Evolutionary conservation across 2,888 invertebrate species (phyloP), one percentile per base, ranked within the genome.

Genomic region (Drosophila planitibia): DNA sequence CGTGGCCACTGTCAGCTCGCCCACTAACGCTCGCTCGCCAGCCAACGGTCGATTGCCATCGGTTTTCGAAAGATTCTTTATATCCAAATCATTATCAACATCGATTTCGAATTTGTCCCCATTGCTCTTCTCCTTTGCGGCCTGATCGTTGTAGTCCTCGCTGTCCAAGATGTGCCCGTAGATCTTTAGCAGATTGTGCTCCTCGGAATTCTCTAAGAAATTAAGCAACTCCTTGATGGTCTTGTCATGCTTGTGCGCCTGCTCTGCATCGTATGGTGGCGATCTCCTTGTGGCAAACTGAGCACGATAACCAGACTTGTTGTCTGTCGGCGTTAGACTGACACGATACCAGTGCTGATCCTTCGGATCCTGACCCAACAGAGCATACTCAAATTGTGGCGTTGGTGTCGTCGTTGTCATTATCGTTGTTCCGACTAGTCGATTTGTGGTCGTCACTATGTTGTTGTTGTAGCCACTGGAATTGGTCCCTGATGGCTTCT

Each of bases 311-410:
- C 68, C 65, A 0, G 74, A 62, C 25, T 75, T 82, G 49, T 64
- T 63, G 9, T 22, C 44, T 16, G 74, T 76, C 1, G 89, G 72
- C 4, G 72, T 82, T 0, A 87, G 57, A 22, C 86, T 77, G 16
- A 90, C 89, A 4, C 86, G 89, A 57, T 78, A 86, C 86, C 86
- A 87, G 22, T 75, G 74, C 62, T 86, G 90, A 75, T 89, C 82
- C 7, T 72, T 51, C 1, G 90, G 83, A 55, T 90, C 90, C 28
- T 85, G 74, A 14, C 87, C 90, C 3, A 87, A 51, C 19, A 89
- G n/a, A 0, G 82, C 74, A 22, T 89, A 89, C 16, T 87, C 89
- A 54, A 90, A 87, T 7, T 79, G 73, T 5, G 83, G 57, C 3
- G 68, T 25, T 12, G 61, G 9, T 4, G 62, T 41, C 1, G 59